Base-by-base conservation (phyloP, 2,113 vertebrate species). In the Gambusia holbrooki region DNA sequence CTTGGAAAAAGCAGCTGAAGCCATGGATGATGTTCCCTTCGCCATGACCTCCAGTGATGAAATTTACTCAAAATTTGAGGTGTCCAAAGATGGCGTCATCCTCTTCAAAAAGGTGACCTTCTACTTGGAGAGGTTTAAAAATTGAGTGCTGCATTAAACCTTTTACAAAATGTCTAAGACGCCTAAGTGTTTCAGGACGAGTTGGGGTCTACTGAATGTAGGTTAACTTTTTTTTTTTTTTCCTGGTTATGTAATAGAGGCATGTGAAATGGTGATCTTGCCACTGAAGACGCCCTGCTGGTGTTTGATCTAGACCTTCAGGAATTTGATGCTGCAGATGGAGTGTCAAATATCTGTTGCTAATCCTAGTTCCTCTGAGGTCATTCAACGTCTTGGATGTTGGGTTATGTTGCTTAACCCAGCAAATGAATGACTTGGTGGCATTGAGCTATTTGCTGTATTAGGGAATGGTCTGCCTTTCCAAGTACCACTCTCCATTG, bases 71-170 rank as follows among this genome's bases (percentile, higher is more conserved):
- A 97, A 96, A 77, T 98, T 96, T 69, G 93, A 99, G 81, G 91
- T 98, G 35, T 86, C 93, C 66, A 90, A 94, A 80, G 98, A 99
- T 1, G 60, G 95, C 0, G 93, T 98, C 19, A 93, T 97, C 62
- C 97, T 99, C 77, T 98, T 99, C 73, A 99, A 99, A 91, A 99
- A 99, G 97, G 97, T 98, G 87, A 73, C 15, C 28, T 65, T 1
- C 15, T 28, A 3, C 54, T 63, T 22, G 35, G 35, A 37, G 35
- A 37, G 35, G 3, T 37, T 37, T 37, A 12, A 37, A 37, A 37
- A 37, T 37, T 37, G 35, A 37, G 35, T 2, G 35, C 10, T 37
- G 35, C 10, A 37, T 37, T 37, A 37, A 3, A 11, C 35, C 10
- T 58, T 37, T 54, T 25, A 8, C 5, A n/a, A n/a, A 58, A 58